Conservation (phyloP, 1,140 invertebrate species). For the Sarcophaga bullata region DNA sequence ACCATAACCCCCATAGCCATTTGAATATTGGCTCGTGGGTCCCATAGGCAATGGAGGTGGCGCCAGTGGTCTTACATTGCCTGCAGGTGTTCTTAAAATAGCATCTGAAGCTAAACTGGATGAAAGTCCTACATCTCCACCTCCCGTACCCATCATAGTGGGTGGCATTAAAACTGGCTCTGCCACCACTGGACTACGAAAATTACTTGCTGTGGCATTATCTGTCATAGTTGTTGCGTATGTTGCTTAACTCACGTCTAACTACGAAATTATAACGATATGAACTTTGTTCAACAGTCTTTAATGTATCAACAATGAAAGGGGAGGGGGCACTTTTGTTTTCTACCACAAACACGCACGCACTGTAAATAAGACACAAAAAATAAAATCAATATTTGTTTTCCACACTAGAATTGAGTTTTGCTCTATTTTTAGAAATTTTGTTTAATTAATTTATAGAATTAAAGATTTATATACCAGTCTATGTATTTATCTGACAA, state of each 20-base stretch:
- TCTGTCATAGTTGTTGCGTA: constrained; percentile 19
- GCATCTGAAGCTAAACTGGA: constrained; percentile 46
- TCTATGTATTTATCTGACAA: neutral
- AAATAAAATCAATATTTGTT: neutral
- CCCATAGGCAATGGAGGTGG: constrained; percentile 53
- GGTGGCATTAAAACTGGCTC: constrained; percentile 54
- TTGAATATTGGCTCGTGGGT: constrained; percentile 36
- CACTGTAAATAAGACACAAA: neutral
- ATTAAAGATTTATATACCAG: neutral
- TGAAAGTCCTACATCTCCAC: constrained; percentile 15
- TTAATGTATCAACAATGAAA: neutral
- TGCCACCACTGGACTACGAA: constrained; percentile 56
- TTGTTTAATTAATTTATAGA: neutral
- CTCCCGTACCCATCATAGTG: neutral
- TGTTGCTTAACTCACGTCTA: neutral
- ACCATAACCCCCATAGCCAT: constrained; percentile 37
- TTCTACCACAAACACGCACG: neutral
- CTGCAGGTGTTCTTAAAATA: constrained; percentile 53
- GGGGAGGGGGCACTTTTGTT: neutral
- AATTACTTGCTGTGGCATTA: constrained; percentile 45
- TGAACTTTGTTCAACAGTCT: constrained; percentile 37
- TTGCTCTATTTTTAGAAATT: neutral
- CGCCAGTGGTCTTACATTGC: constrained; percentile 56
- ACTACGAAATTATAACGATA: constrained; percentile 11
- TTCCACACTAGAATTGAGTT: neutral